Percentiles rank a stretch among this genome's conserved stretches.
phyloP scores from a whole-genome alignment of 2,113 vertebrate genomes.

The Lepidothrix coronata region DNA sequence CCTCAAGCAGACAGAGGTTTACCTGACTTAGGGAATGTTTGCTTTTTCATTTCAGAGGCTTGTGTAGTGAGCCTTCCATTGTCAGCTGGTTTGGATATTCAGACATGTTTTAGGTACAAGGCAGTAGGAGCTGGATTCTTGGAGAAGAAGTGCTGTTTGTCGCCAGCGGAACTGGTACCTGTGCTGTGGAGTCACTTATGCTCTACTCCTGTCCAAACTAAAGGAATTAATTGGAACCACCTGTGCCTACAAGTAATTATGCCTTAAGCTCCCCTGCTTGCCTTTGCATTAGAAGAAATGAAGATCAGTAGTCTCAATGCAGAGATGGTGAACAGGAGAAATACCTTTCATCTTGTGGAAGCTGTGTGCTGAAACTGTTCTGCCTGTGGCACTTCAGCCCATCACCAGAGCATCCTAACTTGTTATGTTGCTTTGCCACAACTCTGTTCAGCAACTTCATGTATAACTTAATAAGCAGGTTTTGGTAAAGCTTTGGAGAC shows the following conservation, averaged over 20 bases:
- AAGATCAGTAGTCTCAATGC: background rate
- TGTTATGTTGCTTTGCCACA: background rate
- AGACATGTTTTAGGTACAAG: background rate
- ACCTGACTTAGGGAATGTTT: background rate
- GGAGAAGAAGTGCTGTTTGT: background rate
- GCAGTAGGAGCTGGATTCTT: background rate
- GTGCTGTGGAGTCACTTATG: background rate
- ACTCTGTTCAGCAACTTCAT: background rate
- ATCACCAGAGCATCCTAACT: background rate
- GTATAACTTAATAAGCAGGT: background rate
- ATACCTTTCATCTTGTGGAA: background rate
- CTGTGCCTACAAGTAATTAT: background rate
- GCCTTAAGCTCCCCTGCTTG: background rate
- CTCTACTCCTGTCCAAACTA: background rate
- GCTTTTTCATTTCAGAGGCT: background rate
- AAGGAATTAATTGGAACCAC: background rate
- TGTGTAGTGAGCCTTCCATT: background rate
- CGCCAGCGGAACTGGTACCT: background rate
- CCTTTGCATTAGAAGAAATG: background rate
- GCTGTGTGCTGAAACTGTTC: background rate
- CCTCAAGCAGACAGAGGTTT: background rate
- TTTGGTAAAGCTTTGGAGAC: background rate
- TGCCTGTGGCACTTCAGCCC: background rate
- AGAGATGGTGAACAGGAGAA: background rate
- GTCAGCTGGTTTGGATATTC: background rate